Percentiles rank a stretch among this genome's conserved stretches.
phyloP scores from a whole-genome alignment of 2,113 vertebrate species.

The Scortum barcoo region DNA sequence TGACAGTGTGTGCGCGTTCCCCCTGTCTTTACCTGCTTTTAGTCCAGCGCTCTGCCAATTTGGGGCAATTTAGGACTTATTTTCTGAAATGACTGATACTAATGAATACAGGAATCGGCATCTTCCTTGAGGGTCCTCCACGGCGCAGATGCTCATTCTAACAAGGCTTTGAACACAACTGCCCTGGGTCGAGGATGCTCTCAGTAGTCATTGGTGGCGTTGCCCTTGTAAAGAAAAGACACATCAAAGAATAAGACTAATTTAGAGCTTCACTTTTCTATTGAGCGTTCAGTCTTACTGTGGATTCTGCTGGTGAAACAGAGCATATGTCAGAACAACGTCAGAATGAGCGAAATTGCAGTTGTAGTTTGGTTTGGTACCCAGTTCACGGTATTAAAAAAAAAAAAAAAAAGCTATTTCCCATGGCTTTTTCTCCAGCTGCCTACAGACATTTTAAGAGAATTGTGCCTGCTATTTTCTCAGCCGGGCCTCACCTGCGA shows the following conservation, averaged over 20 bases:
- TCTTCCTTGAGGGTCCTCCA: not conserved
- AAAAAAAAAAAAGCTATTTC: conserved; percentile 1
- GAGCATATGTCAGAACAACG: not conserved
- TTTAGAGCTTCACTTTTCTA: not conserved
- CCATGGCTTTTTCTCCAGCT: not conserved
- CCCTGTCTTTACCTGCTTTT: not conserved
- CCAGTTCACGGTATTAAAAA: not conserved
- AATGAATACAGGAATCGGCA: not conserved
- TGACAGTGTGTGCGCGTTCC: not conserved
- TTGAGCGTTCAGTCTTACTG: too few relatives aligned
- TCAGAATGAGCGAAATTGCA: not conserved
- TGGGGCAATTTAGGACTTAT: not conserved
- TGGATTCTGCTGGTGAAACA: not conserved
- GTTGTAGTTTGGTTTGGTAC: not conserved
- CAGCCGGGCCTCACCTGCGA: not conserved
- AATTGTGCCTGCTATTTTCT: not conserved
- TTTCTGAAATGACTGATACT: not conserved
- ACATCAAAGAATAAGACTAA: not conserved
- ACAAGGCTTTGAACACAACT: not conserved
- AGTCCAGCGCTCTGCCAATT: not conserved
- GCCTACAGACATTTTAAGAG: not conserved
- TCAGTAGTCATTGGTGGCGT: not conserved
- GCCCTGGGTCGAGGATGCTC: not conserved
- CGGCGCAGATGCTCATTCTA: not conserved
- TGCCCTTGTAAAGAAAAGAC: not conserved